Conservation (phyloP, 2,888 invertebrate genomes). For the Caenorhabditis angaria region DNA sequence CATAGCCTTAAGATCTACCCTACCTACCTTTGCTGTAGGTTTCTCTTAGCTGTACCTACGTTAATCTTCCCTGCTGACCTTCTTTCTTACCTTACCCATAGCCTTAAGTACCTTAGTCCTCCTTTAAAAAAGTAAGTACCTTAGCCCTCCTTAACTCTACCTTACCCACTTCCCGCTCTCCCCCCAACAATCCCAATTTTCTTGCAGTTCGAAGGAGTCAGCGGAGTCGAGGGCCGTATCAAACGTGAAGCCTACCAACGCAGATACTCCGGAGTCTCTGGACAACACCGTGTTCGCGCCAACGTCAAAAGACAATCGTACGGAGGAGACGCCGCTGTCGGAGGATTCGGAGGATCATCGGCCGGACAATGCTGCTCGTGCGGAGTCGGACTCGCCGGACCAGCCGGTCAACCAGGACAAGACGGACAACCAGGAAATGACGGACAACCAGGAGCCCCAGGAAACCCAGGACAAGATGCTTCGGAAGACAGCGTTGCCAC, state of each 20-base stretch:
- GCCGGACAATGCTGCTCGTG: conserved; percentile 48
- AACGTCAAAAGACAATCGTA: conserved; percentile 31
- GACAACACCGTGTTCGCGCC: conserved; percentile 19
- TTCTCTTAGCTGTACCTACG: too few relatives aligned
- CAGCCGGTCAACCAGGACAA: conserved; percentile 50
- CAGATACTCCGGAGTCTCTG: conserved; percentile 19
- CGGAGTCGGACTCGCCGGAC: conserved; percentile 52
- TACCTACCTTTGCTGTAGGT: too few relatives aligned
- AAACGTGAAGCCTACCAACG: conserved; percentile 43
- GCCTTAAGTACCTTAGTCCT: too few relatives aligned
- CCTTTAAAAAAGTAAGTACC: too few relatives aligned
- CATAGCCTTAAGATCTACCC: too few relatives aligned
- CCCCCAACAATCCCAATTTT: not conserved
- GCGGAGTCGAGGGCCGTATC: conserved; percentile 44
- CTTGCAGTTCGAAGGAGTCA: conserved; percentile 46
- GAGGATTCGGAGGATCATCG: conserved; percentile 33
- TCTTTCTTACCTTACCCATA: too few relatives aligned
- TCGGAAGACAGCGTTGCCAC: conserved; percentile 30
- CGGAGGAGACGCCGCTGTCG: conserved; percentile 36
- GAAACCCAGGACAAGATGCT: conserved; percentile 52
- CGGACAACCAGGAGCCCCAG: conserved; percentile 51
- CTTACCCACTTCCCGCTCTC: too few relatives aligned
- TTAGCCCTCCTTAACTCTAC: too few relatives aligned
- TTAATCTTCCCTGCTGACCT: too few relatives aligned
- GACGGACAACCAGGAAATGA: conserved; percentile 57